Evolutionary conservation across 2,113 vertebrate species (phyloP).

Genomic region (Trogon surrucura): DNA sequence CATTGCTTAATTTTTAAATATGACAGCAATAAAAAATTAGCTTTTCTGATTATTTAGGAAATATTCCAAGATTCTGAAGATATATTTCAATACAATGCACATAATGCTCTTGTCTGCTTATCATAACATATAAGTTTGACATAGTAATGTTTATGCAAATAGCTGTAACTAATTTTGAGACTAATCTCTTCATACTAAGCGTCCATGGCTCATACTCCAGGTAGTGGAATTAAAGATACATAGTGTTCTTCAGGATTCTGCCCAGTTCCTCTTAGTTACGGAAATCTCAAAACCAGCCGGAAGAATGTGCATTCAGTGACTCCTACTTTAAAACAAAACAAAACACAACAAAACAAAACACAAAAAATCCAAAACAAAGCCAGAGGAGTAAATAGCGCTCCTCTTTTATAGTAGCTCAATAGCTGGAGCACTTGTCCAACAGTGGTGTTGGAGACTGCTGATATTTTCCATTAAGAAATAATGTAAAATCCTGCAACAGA

Average conservation of each 20-base stretch:
- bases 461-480: not conserved
- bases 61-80: not conserved
- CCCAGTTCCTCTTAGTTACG: not conserved
- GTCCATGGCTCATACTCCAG: not conserved
- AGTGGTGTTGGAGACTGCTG: rapidly evolving
- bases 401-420: not conserved
- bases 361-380: not conserved
- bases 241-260: not conserved
- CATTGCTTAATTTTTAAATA: not conserved
- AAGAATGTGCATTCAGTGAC: not conserved
- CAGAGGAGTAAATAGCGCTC: not conserved
- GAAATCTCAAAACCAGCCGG: not conserved
- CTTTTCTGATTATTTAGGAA: not conserved
- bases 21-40: rapidly evolving
- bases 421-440: not conserved
- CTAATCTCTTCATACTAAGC: not conserved
- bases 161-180: not conserved
- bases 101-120: not conserved
- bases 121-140: not conserved
- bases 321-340: not conserved
- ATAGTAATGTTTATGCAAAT: not conserved
- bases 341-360: not conserved
- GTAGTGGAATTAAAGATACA: not conserved
- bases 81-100: not conserved
- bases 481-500: not conserved